phyloP scores from a whole-genome alignment of 2,888 invertebrate species.

The Callyntrura sp. region DNA sequence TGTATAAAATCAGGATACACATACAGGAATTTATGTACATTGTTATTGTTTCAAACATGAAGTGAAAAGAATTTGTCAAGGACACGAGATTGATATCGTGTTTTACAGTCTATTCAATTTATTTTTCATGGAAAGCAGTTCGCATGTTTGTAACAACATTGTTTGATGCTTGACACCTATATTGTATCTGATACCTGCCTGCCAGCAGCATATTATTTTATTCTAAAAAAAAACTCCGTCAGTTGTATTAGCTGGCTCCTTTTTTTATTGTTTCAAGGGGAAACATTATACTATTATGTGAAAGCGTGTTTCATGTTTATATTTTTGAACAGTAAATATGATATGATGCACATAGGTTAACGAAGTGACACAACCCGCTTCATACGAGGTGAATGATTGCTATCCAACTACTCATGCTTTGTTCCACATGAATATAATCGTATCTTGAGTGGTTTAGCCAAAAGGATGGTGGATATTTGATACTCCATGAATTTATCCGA shows the following conservation, averaged over 20 bases:
- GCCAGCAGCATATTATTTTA: background rate
- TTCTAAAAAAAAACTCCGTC: background rate
- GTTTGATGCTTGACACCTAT: background rate
- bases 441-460: background rate
- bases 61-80: background rate
- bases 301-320: background rate
- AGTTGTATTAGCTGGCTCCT: background rate
- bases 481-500: constrained; percentile 18
- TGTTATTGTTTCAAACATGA: too few relatives aligned
- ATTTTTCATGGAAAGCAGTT: too few relatives aligned
- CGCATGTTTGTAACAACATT: too few relatives aligned
- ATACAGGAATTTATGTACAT: too few relatives aligned
- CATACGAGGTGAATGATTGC: background rate
- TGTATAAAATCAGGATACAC: too few relatives aligned
- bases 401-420: constrained; percentile 11
- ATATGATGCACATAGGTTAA: background rate
- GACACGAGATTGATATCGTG: background rate
- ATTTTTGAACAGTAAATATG: background rate
- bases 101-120: too few relatives aligned
- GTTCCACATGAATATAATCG: constrained; percentile 9
- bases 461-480: background rate
- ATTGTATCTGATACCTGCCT: background rate
- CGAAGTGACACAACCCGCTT: constrained; percentile 20
- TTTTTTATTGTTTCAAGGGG: background rate
- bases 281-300: background rate